Evolutionary conservation across 2,797 vertebrate species (phyloP).

Genomic region (Linurgus olivaceus): DNA sequence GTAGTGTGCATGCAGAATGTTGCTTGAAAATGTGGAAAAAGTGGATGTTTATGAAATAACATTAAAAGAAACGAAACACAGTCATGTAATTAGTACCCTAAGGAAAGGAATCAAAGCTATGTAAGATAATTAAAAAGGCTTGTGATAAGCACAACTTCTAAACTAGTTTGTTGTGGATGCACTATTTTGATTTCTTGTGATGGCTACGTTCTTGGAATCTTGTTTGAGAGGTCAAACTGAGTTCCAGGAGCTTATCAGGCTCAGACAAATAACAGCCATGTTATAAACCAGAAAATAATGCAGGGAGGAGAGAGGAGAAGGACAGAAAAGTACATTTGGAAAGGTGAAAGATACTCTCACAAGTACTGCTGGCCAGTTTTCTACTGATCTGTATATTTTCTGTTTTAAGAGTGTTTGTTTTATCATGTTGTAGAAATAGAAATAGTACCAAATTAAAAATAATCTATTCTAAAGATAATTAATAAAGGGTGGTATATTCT

Average conservation of each 20-base stretch:
- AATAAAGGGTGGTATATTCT: background rate
- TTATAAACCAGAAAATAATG: background rate
- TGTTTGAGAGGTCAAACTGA: slow-evolving; percentile 23
- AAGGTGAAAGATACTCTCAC: background rate
- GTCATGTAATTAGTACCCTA: slow-evolving; percentile 47
- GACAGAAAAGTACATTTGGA: background rate
- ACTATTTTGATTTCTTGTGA: slow-evolving; percentile 37
- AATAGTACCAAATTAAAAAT: background rate
- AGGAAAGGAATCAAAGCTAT: slow-evolving; percentile 58
- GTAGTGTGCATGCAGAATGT: background rate
- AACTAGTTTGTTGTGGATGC: slow-evolving; percentile 44
- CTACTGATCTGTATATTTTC: background rate
- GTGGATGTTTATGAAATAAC: background rate
- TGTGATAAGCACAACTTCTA: slow-evolving; percentile 55
- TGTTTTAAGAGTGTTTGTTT: background rate
- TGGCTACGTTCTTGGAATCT: slow-evolving; percentile 8
- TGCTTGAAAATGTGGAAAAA: slow-evolving; percentile 18
- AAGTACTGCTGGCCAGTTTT: background rate
- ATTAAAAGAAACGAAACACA: background rate
- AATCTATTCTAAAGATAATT: background rate
- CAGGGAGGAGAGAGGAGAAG: background rate
- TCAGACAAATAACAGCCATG: background rate
- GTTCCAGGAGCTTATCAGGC: background rate
- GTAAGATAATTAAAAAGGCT: slow-evolving; percentile 61
- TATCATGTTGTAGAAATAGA: background rate